Percentiles rank a stretch among this genome's conserved stretches.
Evolutionary conservation across 2,888 invertebrate species (phyloP).

Genomic region (Watsonalla cultraria): DNA sequence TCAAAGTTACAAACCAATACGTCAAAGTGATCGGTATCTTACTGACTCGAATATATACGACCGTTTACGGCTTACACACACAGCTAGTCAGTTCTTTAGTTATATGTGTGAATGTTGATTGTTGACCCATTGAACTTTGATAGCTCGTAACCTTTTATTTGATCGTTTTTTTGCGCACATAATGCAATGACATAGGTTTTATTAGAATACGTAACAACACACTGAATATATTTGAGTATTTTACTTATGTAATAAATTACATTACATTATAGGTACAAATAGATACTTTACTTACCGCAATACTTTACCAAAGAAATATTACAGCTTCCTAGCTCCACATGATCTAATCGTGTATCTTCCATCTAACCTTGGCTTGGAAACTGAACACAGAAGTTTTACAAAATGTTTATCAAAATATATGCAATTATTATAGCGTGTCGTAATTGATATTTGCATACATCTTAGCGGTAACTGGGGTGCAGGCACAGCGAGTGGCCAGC

Average conservation of each 20-base stretch:
- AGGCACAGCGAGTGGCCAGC: too few species aligned
- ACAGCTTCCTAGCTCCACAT: too few species aligned
- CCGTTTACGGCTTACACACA: not conserved
- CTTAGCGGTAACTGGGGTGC: too few species aligned
- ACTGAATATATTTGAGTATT: not conserved
- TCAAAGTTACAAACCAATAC: not conserved
- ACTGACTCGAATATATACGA: not conserved
- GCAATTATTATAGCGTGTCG: too few species aligned
- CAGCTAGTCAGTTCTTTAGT: not conserved
- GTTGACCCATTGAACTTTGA: constrained; percentile 4
- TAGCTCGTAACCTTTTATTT: constrained; percentile 1
- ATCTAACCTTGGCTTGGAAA: too few species aligned
- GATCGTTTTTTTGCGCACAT: not conserved
- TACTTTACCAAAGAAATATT: too few species aligned
- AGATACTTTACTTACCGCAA: not conserved
- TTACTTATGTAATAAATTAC: not conserved
- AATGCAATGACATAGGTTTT: not conserved
- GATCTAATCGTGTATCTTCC: too few species aligned
- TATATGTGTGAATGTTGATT: not conserved
- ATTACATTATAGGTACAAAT: not conserved
- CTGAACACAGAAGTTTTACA: too few species aligned
- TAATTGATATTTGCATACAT: too few species aligned
- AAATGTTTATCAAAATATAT: too few species aligned
- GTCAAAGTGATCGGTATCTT: not conserved
- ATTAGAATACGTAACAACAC: not conserved